Evolutionary conservation across 2,888 invertebrate species (phyloP), one percentile per base, ranked within the genome.

Genomic region (Autographa gamma): DNA sequence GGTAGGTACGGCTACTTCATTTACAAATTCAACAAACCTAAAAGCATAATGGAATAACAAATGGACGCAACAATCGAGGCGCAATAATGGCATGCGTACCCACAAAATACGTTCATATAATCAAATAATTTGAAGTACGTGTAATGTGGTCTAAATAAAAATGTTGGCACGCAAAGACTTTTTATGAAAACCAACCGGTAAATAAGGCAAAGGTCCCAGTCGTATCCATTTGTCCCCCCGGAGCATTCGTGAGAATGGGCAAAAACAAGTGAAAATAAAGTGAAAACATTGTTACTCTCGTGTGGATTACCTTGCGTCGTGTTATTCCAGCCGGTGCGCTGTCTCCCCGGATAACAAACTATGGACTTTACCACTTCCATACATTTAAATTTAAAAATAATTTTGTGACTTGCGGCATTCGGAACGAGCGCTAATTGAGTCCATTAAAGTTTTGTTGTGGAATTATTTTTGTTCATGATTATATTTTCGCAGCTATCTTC

Each of bases 201-300:
- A 91, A 91, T 91, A 91, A 90, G 90, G 87, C 82, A 87, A 88
- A 89, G 89, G 90, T 90, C 90, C 90, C 90, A 82, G 87, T 86
- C 84, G 90, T 89, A 89, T 86, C 84, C 90, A 91, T 90, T 88
- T 90, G 89, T 91, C 89, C 90, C 91, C 83, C 75, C 77, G 86
- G 91, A 92, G 87, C 86, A 89, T 91, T 91, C 89, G 89, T 85
- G 87, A 88, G 88, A 91, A 92, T 91, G 91, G 90, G 89, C 89
- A 92, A 92, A 93, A 94, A 93, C 89, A 91, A 92, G 90, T 89
- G 91, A 90, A 91, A 93, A 93, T 92, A 92, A 92, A 93, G 91
- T 92, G 93, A 91, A 92, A 93, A 93, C 91, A 91, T 91, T 92
- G 92, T 93, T 93, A 92, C 91, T 92, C 91, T 92, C 90, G 87